Conservation (phyloP, 23 tunicate species). For the Botrylloides violaceus region DNA sequence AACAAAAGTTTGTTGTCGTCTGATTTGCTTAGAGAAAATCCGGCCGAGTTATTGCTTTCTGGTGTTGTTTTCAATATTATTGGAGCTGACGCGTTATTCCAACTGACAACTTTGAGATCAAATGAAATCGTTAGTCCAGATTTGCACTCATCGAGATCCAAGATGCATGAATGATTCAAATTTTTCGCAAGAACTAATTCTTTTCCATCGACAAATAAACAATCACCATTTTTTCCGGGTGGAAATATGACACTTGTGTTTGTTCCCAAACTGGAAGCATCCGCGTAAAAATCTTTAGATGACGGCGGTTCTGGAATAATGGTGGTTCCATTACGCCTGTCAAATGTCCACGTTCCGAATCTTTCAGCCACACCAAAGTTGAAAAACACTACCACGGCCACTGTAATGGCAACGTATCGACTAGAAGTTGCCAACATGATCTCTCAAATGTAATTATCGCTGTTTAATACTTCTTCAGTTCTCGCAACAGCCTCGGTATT, state of each 20-base stretch:
- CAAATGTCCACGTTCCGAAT: slow-evolving; percentile 12
- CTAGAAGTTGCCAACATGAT: too few relatives aligned
- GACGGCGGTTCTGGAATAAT: background rate
- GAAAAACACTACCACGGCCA: too few relatives aligned
- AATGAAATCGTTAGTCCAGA: background rate
- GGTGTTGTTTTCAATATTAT: slow-evolving; percentile 1
- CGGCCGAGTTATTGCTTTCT: background rate
- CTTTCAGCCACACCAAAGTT: background rate
- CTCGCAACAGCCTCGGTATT: too few relatives aligned
- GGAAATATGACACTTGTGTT: background rate
- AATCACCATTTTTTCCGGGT: background rate
- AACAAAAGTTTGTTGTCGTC: background rate
- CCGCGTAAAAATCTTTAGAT: background rate
- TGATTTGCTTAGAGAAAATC: background rate
- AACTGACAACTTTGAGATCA: background rate
- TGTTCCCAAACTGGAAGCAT: background rate
- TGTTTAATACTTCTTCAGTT: too few relatives aligned
- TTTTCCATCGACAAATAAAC: slow-evolving; percentile 6
- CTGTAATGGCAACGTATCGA: too few relatives aligned
- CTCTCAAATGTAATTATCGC: too few relatives aligned
- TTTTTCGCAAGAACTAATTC: background rate
- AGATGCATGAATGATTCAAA: background rate
- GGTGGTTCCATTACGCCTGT: background rate
- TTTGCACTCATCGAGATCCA: slow-evolving; percentile 6
- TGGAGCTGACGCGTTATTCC: slow-evolving; percentile 11